Base-by-base conservation (phyloP, 2,888 invertebrate species). In the Scaeva pyrastri region DNA sequence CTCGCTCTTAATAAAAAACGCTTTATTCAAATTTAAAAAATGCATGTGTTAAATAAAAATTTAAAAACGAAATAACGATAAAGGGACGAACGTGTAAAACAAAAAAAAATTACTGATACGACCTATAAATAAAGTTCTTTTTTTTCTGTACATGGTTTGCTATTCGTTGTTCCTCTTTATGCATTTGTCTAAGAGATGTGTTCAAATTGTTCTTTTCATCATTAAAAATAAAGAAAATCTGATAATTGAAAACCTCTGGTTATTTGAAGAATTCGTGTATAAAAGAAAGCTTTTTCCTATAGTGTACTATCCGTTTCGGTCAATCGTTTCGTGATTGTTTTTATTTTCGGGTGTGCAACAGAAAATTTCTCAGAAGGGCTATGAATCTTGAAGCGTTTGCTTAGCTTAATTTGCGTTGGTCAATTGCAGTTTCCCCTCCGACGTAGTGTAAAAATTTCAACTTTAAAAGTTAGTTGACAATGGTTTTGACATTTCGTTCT, bases 1-100 rank as follows among this genome's bases (percentile, higher is more conserved):
- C 85, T 85, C 85, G 85, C 85, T 85, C 85, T 85, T 16, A 66
- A 60, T 52, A 41, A 68, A 76, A 36, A 71, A 60, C 66, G 85
- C 85, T 85, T 80, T 75, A 74, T 60, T 58, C 73, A 50, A 84
- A 70, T 55, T 58, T 66, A 66, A 66, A 31, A 45, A 50, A 56
- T 62, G 66, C 71, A 76, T 80, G 80, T 68, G 83, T 71, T 68
- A 68, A 16, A n/a, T 70, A 16, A 41, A 43, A 62, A 72, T 36
- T 48, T 19, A 45, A 43, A 52, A 64, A 81, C 68, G 31, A 31
- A 31, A 75, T 79, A 84, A 80, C 72, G 80, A 80, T 72, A 2
- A 77, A 70, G 56, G 73, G 81, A 77, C 76, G 72, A 85, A 70
- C 26, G 71, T 72, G 58, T 82, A 80, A 79, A 79, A 71, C 43